Conservation (phyloP, 2,113 vertebrate genomes). For the Apeltes quadracus region DNA sequence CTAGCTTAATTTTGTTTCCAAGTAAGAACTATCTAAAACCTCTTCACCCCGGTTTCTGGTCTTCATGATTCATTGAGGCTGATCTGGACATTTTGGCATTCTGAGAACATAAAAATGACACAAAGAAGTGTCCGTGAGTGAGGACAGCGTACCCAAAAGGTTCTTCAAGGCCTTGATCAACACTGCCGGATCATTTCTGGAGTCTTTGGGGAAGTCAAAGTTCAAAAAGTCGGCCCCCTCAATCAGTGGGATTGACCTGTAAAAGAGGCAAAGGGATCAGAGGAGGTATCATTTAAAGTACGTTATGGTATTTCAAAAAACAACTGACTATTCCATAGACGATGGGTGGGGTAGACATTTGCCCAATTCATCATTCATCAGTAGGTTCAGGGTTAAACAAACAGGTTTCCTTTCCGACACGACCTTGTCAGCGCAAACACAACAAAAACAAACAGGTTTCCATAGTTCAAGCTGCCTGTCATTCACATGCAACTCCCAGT, state of each 20-base stretch:
- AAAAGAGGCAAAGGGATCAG: slow-evolving; percentile 18
- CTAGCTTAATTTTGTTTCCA: background rate
- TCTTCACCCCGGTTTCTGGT: too few relatives aligned
- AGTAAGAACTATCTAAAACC: too few relatives aligned
- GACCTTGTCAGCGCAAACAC: background rate
- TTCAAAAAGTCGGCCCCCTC: slow-evolving; percentile 30
- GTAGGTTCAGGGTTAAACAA: background rate
- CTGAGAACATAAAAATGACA: background rate
- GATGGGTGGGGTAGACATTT: background rate
- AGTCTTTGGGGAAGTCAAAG: slow-evolving; percentile 7
- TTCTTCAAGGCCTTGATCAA: slow-evolving; percentile 51
- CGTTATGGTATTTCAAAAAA: background rate
- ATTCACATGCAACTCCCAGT: background rate
- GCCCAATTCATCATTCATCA: background rate
- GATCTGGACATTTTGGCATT: background rate
- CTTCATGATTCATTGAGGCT: background rate
- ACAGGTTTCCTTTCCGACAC: slow-evolving; percentile 7
- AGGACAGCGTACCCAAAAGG: slow-evolving; percentile 63
- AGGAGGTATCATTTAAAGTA: background rate
- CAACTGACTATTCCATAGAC: background rate
- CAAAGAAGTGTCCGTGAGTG: background rate
- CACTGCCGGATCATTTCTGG: slow-evolving; percentile 5
- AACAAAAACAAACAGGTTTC: background rate
- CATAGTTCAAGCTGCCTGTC: background rate
- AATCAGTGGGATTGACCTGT: slow-evolving; percentile 49